Percentiles rank a stretch among this genome's conserved stretches.
These are phyloP conservation scores for Lacanobia wlatinum DNA, from an alignment of 2,888 invertebrate genomes.

Conservation along the genomic window DNA sequence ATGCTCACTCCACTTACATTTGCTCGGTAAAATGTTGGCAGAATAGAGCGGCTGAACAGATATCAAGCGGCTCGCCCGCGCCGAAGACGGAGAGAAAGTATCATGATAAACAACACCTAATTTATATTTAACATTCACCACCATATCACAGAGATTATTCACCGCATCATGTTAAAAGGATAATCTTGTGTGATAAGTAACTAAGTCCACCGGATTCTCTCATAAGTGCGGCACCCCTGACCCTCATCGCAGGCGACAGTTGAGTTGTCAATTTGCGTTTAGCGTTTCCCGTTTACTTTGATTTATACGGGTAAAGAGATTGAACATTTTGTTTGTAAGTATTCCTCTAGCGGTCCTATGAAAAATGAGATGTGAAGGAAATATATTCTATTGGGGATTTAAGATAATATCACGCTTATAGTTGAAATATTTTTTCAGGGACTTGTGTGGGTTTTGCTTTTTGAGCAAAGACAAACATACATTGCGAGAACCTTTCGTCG, in stretches of 20 bases:
- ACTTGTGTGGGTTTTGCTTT: constrained; percentile 15
- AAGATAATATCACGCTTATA: constrained; percentile 60
- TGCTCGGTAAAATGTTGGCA: too few species aligned
- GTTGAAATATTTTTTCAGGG: constrained; percentile 28
- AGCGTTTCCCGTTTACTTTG: constrained; percentile 75
- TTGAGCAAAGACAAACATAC: constrained; percentile 15
- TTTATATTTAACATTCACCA: constrained; percentile 22
- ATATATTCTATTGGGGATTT: constrained; percentile 59
- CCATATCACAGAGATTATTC: constrained; percentile 45
- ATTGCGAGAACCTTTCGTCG: constrained; percentile 1
- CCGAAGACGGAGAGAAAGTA: background rate
- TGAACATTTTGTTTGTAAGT: constrained; percentile 71
- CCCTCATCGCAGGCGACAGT: constrained; percentile 78
- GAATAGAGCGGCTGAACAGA: background rate
- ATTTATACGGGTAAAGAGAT: constrained; percentile 78
- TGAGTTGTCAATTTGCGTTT: constrained; percentile 81
- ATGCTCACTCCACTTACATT: too few species aligned
- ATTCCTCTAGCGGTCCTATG: constrained; percentile 55
- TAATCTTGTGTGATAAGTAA: constrained; percentile 65
- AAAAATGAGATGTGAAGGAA: constrained; percentile 67
- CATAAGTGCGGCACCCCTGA: constrained; percentile 65
- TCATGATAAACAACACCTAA: constrained; percentile 3
- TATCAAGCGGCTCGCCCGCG: background rate
- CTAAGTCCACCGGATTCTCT: constrained; percentile 67
- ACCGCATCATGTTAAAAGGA: constrained; percentile 56